Evolutionary conservation across 1,140 invertebrate species (phyloP).

Genomic region (Oedothorax gibbosus): DNA sequence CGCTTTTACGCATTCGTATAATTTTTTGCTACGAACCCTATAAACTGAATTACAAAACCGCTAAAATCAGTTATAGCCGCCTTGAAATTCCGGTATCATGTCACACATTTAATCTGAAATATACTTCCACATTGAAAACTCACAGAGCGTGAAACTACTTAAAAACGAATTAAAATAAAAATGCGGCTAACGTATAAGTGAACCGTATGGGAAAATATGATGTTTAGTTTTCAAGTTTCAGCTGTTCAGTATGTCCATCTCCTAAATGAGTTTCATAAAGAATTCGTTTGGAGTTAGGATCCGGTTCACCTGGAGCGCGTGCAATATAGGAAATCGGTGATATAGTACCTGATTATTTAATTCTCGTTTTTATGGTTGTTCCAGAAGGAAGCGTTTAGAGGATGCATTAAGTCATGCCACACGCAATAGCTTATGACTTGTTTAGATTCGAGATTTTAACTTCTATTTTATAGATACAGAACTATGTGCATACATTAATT

Average conservation of each 20-base stretch:
- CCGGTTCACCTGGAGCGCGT: slow-evolving; percentile 39
- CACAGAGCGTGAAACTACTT: neutral
- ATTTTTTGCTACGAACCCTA: no score
- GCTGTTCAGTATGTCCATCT: slow-evolving; percentile 16
- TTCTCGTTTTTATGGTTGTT: no score
- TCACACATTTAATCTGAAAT: slow-evolving; percentile 23
- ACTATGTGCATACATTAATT: no score
- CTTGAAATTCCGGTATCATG: neutral
- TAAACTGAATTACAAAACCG: no score
- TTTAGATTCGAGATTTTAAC: no score
- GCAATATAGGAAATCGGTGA: slow-evolving; percentile 5
- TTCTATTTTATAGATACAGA: no score
- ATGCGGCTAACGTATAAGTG: neutral
- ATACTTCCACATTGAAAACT: neutral
- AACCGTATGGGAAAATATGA: neutral
- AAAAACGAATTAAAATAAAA: neutral
- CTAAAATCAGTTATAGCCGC: no score
- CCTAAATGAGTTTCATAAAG: neutral
- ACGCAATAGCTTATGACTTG: neutral
- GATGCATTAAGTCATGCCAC: neutral
- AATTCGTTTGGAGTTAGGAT: neutral
- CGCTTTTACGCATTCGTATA: no score
- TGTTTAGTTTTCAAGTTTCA: slow-evolving; percentile 1
- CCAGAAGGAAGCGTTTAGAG: no score
- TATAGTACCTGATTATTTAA: no score